Base-by-base conservation (phyloP, 2,888 invertebrate species). In the Pantelozetes paolii region DNA sequence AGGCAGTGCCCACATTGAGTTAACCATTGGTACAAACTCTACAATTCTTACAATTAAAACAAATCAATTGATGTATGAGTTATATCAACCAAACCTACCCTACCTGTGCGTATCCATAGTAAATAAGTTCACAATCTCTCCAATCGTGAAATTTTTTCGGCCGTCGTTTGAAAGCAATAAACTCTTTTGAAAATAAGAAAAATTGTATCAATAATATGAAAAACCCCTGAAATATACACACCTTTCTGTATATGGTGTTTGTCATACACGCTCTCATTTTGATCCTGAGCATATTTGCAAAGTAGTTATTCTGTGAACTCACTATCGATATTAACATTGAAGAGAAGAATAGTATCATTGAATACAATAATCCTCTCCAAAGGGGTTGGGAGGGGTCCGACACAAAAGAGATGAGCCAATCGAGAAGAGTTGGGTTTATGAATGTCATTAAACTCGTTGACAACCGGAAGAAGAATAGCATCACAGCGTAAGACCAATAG, bases 301-400 rank as follows among this genome's bases (percentile, higher is more conserved):
- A 86, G 80, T 93, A 91, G 83, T 94, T 95, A 83, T 95, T 94
- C 81, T 95, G 94, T 1, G 92, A 89, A 54, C 93, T 84, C 67
- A 95, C 84, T 78, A 94, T 82, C 0, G 95, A 94, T 82, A 94
- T 92, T 0, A 89, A 81, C 0, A 88, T 85, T 0, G 94, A 91
- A 45, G 89, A 87, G 2, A 86, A 79, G 77, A 96, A 87, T 75
- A 97, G 85, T 1, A 89, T 81, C 0, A 86, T 83, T 0, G 94
- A 90, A 82, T 91, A 95, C 13, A 92, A 81, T 79, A 91, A 90
- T 42, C 97, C 95, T 81, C 90, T 90, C 95, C 95, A 95, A 79
- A 86, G 80, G 0, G 87, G 85, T 23, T 75, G 30, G 0, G 83
- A 86, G 2, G 70, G 62, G n/a, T 73, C 73, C 5, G 50, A 48